Evolutionary conservation across 2,113 vertebrate species (phyloP).

Genomic region (Scolopax mira): DNA sequence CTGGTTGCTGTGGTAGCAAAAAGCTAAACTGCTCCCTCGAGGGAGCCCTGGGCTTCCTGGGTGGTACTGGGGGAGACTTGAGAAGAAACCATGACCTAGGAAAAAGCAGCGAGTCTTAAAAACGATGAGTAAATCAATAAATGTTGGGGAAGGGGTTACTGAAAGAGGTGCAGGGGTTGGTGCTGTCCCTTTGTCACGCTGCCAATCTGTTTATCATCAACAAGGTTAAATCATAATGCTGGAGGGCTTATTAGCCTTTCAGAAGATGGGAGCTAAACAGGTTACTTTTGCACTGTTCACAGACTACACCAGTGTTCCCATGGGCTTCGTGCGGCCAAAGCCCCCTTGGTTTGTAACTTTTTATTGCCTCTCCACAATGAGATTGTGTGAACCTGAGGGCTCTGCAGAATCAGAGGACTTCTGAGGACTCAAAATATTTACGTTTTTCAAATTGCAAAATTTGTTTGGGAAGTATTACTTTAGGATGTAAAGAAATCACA

Average conservation of each 20-base stretch:
- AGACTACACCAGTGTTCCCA: fast-evolving
- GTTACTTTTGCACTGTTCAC: background rate
- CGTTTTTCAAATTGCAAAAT: background rate
- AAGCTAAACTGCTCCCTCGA: background rate
- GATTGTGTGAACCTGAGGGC: background rate
- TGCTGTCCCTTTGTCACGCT: background rate
- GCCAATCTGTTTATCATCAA: background rate
- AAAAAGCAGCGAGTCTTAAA: background rate
- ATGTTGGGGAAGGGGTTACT: background rate
- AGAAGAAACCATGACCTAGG: background rate
- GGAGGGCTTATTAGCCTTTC: background rate
- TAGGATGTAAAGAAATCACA: background rate
- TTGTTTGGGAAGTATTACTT: background rate
- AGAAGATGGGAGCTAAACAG: background rate
- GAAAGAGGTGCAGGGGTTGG: background rate
- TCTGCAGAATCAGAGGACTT: background rate
- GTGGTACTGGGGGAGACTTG: background rate
- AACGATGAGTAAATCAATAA: background rate
- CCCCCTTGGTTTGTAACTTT: background rate
- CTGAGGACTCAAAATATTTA: background rate
- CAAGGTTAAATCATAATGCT: background rate
- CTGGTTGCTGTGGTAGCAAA: background rate
- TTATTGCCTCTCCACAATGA: background rate
- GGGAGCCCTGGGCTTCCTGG: background rate
- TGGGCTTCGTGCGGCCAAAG: background rate